Conservation (phyloP, 2,113 vertebrate species). For the Zosterops japonicus region DNA sequence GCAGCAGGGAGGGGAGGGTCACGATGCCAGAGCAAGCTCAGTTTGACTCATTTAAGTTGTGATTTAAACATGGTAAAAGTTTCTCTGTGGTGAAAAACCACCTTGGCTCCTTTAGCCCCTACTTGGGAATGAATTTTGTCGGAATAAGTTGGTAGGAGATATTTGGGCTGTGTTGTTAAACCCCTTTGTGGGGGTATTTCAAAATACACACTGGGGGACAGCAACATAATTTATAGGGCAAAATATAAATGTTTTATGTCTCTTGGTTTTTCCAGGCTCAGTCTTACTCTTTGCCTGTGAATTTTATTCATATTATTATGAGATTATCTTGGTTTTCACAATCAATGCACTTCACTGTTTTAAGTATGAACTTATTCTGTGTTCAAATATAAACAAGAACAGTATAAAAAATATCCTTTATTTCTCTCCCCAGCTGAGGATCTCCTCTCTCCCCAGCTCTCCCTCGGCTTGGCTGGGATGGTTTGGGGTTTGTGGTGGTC, state of each 20-base stretch:
- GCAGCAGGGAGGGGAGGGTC: not conserved
- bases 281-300: not conserved
- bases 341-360: accelerated
- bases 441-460: not conserved
- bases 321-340: not conserved
- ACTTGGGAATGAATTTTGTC: not conserved
- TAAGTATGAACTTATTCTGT: accelerated
- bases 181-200: not conserved
- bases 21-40: not conserved
- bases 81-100: not conserved
- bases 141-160: not conserved
- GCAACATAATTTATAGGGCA: not conserved
- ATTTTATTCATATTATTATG: not conserved
- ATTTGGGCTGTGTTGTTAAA: not conserved
- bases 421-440: accelerated
- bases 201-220: not conserved
- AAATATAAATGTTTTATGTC: not conserved
- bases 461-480: not conserved
- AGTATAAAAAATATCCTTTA: accelerated
- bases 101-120: not conserved
- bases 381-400: accelerated
- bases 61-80: not conserved
- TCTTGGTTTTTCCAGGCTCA: not conserved
- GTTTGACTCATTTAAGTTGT: not conserved
- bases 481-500: not conserved